Percentiles rank a stretch among this genome's conserved stretches.
Conservation (phyloP, 1,140 invertebrate genomes). For the Drosophila baimaii region DNA sequence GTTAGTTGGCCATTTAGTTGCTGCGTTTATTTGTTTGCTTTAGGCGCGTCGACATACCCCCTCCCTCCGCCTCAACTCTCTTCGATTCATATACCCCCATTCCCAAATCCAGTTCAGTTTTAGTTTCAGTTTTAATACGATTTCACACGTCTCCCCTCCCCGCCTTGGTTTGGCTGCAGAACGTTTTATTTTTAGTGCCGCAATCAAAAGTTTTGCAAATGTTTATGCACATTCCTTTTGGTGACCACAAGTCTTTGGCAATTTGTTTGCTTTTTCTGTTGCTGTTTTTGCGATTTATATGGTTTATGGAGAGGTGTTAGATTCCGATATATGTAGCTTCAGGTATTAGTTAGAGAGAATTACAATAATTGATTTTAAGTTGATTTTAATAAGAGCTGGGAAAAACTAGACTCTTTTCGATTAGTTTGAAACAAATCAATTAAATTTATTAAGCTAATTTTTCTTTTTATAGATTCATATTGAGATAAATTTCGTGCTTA, state of each 20-base stretch:
- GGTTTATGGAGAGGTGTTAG: not conserved
- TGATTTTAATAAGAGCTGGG: no score
- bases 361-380: not conserved
- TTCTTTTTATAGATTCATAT: no score
- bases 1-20: conserved; percentile 75
- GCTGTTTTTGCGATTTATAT: conserved; percentile 10
- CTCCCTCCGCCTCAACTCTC: no score
- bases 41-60: conserved; percentile 72
- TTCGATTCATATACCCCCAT: not conserved
- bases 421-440: no score
- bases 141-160: conserved; percentile 63
- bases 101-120: conserved; percentile 42
- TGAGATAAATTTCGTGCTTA: no score
- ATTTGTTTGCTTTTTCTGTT: conserved; percentile 48
- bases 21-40: conserved; percentile 77
- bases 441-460: no score
- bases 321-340: not conserved
- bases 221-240: conserved; percentile 71
- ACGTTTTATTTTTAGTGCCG: conserved; percentile 65
- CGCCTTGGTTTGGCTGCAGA: not conserved
- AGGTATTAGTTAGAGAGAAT: not conserved
- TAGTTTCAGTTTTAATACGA: conserved; percentile 37
- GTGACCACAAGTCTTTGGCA: conserved; percentile 72
- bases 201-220: conserved; percentile 76
- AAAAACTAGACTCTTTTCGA: no score